Percentiles rank a stretch among this genome's conserved stretches.
These are phyloP conservation scores for Desoria tigrina DNA, from an alignment of 2,888 invertebrate species.

Conservation along the genomic window DNA sequence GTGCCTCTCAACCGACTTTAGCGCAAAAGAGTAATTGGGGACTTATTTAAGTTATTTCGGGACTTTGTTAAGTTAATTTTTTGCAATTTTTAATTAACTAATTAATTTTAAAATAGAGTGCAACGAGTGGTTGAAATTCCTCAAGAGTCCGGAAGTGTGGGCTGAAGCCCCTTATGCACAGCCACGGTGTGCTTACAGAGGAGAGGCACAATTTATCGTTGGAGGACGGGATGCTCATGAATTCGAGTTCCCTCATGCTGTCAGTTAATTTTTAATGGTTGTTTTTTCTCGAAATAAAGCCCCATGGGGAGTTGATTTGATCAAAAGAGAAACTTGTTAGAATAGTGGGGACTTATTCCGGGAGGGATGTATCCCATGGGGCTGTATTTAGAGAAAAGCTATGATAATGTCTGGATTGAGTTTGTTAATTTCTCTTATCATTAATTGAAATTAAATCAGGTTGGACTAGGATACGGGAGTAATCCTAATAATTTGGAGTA, in stretches of 20 bases:
- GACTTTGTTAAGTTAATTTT: neutral
- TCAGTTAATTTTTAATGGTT: conserved; percentile 7
- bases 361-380: neutral
- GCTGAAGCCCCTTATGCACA: conserved; percentile 5
- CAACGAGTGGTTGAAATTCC: conserved; percentile 32
- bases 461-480: conserved; percentile 34
- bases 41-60: neutral
- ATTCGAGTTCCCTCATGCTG: conserved; percentile 42
- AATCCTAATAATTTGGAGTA: conserved; percentile 12
- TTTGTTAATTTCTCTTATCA: conserved; percentile 3
- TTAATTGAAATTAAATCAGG: conserved; percentile 18
- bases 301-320: too few species aligned
- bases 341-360: neutral
- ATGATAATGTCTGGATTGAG: too few species aligned
- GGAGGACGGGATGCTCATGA: conserved; percentile 34
- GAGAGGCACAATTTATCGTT: conserved; percentile 23
- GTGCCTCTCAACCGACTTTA: conserved; percentile 34
- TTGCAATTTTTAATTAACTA: neutral
- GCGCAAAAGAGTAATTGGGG: conserved; percentile 42
- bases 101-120: conserved; percentile 44
- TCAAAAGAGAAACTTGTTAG: neutral
- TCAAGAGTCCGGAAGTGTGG: conserved; percentile 25
- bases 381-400: too few species aligned
- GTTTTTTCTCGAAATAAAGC: too few species aligned
- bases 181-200: conserved; percentile 15